Percentiles rank a stretch among this genome's conserved stretches.
Conservation (phyloP, 2,797 vertebrate species). For the Xenentodon cancila region DNA sequence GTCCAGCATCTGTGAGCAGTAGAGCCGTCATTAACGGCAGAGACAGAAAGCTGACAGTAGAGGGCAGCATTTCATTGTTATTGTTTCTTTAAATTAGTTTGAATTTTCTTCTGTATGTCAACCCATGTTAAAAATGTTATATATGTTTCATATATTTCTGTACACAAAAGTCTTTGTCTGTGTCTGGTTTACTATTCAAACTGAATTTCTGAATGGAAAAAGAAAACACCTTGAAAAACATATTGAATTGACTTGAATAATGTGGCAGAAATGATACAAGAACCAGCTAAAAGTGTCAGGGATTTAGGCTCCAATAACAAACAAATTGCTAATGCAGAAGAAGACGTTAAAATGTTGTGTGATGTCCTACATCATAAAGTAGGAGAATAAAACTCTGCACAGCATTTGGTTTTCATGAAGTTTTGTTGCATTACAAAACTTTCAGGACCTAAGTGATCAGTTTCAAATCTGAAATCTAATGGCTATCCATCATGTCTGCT, state of each 20-base stretch:
- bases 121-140: background rate
- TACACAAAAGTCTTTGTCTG: background rate
- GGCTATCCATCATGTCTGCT: too few relatives aligned
- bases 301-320: background rate
- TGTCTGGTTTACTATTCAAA: background rate
- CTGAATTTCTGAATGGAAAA: constrained; percentile 6
- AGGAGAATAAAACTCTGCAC: too few relatives aligned
- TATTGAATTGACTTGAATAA: background rate
- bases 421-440: background rate
- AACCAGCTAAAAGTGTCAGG: constrained; percentile 3
- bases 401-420: background rate
- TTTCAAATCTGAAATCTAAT: background rate
- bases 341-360: background rate
- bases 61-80: constrained; percentile 61
- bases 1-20: too few relatives aligned
- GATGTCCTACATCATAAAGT: too few relatives aligned
- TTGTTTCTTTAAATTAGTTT: background rate
- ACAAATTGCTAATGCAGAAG: background rate
- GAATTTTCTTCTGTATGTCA: background rate
- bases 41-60: constrained; percentile 59
- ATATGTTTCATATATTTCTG: background rate
- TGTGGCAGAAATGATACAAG: background rate
- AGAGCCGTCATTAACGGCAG: constrained; percentile 14
- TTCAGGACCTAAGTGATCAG: too few relatives aligned
- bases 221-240: background rate